Evolutionary conservation across 2,797 vertebrate species (phyloP).

Genomic region (Cheirogaleus major): DNA sequence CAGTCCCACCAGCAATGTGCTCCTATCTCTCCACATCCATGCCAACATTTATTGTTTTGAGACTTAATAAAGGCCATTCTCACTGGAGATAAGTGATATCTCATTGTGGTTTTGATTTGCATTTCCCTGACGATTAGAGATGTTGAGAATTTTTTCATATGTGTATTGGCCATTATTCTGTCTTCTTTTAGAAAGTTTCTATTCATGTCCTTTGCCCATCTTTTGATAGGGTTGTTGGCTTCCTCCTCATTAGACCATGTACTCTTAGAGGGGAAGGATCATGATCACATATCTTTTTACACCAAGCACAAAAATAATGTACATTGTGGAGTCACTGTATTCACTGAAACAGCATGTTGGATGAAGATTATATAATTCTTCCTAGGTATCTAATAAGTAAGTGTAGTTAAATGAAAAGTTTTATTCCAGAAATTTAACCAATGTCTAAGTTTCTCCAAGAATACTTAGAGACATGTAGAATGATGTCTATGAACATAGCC

Average conservation of each 20-base stretch:
- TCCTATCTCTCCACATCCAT: too few relatives aligned
- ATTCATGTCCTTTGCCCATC: too few relatives aligned
- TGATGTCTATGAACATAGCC: not conserved
- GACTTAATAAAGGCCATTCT: too few relatives aligned
- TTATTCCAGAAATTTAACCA: not conserved
- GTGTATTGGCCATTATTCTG: too few relatives aligned
- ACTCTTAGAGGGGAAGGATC: not conserved
- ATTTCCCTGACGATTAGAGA: too few relatives aligned
- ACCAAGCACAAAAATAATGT: not conserved
- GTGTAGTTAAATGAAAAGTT: not conserved
- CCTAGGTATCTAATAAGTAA: not conserved
- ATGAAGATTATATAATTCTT: not conserved
- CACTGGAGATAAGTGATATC: too few relatives aligned
- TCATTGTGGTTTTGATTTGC: too few relatives aligned
- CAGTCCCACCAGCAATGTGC: too few relatives aligned
- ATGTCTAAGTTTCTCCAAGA: not conserved
- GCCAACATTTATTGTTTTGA: too few relatives aligned
- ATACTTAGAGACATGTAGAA: not conserved
- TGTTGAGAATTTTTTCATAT: too few relatives aligned
- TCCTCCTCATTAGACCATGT: not conserved
- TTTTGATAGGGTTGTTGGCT: not conserved
- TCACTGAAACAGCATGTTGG: not conserved
- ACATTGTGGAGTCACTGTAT: not conserved
- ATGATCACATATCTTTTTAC: not conserved
- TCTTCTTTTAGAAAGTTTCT: too few relatives aligned